Percentiles rank a stretch among this genome's conserved stretches.
phyloP scores from a whole-genome alignment of 2,113 vertebrate species.

The Recurvirostra avosetta region DNA sequence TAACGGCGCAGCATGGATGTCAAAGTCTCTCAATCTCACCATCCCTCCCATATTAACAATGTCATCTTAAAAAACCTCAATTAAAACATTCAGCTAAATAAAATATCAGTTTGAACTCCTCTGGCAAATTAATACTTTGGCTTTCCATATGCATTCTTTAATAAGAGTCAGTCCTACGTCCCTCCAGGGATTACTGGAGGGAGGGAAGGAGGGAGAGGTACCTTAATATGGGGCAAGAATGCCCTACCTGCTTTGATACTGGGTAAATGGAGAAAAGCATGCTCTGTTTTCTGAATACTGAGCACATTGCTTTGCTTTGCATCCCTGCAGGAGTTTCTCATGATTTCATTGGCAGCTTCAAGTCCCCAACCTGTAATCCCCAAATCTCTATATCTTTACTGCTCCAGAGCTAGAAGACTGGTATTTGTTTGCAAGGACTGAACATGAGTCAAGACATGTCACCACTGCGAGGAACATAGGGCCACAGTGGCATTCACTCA shows the following conservation, averaged over 20 bases:
- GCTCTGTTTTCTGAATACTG: neutral
- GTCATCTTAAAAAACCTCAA: neutral
- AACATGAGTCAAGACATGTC: rapidly evolving
- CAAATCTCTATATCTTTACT: neutral
- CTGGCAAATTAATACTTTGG: neutral
- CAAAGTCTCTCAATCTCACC: neutral
- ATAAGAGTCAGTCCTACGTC: neutral
- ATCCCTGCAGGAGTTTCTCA: neutral
- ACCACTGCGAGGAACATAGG: neutral
- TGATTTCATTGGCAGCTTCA: neutral
- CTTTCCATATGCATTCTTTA: neutral
- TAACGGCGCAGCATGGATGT: neutral
- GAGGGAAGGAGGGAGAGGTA: neutral
- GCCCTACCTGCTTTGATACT: neutral
- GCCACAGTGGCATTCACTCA: neutral
- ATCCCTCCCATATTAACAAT: neutral
- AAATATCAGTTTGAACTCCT: neutral
- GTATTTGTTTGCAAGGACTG: neutral
- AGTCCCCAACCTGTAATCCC: neutral
- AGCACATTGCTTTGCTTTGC: neutral
- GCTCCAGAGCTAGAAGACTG: neutral
- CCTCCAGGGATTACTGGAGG: neutral
- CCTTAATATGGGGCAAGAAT: neutral
- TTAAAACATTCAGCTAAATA: neutral
- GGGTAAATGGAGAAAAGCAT: neutral